Evolutionary conservation across 2,888 invertebrate species (phyloP).

Genomic region (Achlya flavicornis): DNA sequence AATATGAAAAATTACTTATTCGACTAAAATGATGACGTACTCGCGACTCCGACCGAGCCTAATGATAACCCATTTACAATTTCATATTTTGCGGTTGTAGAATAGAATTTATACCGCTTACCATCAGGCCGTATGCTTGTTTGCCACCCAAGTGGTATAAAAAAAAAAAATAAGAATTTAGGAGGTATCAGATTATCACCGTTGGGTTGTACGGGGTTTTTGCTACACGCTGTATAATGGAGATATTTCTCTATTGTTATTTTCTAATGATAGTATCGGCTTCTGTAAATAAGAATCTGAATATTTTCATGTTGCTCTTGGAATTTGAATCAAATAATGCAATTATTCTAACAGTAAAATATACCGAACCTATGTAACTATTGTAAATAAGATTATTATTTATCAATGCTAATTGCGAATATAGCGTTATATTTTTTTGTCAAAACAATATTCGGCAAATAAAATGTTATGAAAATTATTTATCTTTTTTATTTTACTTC

Average conservation of each 20-base stretch:
- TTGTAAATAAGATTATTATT: slow-evolving; percentile 45
- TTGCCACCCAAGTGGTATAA: no score
- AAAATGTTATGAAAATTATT: slow-evolving; percentile 50
- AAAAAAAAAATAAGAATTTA: no score
- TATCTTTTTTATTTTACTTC: slow-evolving; percentile 28
- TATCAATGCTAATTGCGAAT: slow-evolving; percentile 18
- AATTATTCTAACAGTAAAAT: slow-evolving; percentile 4
- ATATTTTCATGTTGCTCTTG: neutral
- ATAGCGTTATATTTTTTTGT: slow-evolving; percentile 55
- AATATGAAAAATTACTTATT: neutral
- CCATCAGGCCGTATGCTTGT: no score
- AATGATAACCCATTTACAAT: neutral
- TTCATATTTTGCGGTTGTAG: no score
- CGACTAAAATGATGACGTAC: neutral
- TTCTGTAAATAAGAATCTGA: neutral
- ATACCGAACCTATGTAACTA: slow-evolving; percentile 4
- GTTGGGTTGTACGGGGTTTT: no score
- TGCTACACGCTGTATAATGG: no score
- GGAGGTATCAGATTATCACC: no score
- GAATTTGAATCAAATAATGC: slow-evolving; percentile 4
- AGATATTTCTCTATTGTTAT: neutral
- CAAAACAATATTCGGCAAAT: slow-evolving; percentile 49
- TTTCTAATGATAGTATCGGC: no score
- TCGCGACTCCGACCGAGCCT: neutral
- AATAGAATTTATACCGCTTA: no score